Conservation (phyloP, 2,113 vertebrate genomes). For the Corvus hawaiiensis region DNA sequence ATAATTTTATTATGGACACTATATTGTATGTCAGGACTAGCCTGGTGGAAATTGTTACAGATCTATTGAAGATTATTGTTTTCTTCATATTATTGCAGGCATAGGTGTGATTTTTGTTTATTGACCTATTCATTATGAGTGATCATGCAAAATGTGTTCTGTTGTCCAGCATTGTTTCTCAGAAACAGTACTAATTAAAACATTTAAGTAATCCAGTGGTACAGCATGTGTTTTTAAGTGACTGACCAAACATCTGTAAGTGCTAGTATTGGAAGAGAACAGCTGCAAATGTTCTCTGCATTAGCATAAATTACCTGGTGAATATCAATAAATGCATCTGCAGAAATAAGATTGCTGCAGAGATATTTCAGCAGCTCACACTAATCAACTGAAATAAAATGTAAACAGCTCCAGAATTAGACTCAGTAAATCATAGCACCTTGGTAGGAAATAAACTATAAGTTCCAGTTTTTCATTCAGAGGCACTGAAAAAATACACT, state of each 20-base stretch:
- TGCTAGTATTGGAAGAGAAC: neutral
- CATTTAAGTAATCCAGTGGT: neutral
- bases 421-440: neutral
- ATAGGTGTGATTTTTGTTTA: neutral
- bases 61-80: neutral
- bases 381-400: neutral
- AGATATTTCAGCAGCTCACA: neutral
- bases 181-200: neutral
- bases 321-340: conserved; percentile 7
- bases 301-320: neutral
- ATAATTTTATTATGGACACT: neutral
- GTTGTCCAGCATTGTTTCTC: neutral
- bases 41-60: neutral
- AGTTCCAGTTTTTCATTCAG: neutral
- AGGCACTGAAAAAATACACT: neutral
- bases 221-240: neutral
- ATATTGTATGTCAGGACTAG: neutral
- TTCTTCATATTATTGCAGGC: neutral
- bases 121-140: neutral
- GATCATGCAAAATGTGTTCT: neutral
- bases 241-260: neutral
- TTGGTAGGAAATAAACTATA: neutral
- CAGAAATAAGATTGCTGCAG: conserved; percentile 14
- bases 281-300: neutral
- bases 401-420: neutral